Evolutionary conservation across 1,140 invertebrate species (phyloP).

Genomic region (Chrysoperla carnea): DNA sequence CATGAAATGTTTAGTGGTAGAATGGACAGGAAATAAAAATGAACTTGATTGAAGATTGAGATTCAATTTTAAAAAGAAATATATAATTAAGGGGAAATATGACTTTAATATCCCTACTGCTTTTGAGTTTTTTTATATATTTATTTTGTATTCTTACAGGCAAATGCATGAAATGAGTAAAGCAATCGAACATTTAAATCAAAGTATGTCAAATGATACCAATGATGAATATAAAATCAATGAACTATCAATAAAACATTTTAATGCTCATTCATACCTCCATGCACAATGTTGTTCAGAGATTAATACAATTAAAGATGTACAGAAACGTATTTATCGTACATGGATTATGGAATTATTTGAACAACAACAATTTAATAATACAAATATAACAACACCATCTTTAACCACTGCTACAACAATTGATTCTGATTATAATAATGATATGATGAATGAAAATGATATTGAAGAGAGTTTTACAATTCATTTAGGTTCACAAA

Average conservation of each 20-base stretch:
- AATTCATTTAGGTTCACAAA: slow-evolving; percentile 89
- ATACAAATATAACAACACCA: slow-evolving; percentile 12
- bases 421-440: slow-evolving; percentile 1
- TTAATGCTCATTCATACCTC: slow-evolving; percentile 55
- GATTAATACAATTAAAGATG: slow-evolving; percentile 53
- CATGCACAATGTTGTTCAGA: slow-evolving; percentile 53
- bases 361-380: slow-evolving; percentile 41
- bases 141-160: too few relatives aligned
- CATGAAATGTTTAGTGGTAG: too few relatives aligned
- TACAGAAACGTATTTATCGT: slow-evolving; percentile 61
- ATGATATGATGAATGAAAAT: background rate
- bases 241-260: slow-evolving; percentile 53
- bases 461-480: slow-evolving; percentile 86
- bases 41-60: too few relatives aligned
- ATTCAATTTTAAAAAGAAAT: too few relatives aligned
- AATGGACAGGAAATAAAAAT: too few relatives aligned
- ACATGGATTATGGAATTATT: slow-evolving; percentile 64
- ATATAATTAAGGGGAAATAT: too few relatives aligned
- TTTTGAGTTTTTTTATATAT: too few relatives aligned
- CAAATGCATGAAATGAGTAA: slow-evolving; percentile 62
- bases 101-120: too few relatives aligned
- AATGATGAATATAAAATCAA: slow-evolving; percentile 62
- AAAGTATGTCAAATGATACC: slow-evolving; percentile 16
- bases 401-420: slow-evolving; percentile 2
- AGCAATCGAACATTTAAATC: slow-evolving; percentile 44